These are phyloP conservation scores for Drosophila athabasca DNA, from an alignment of 1,140 invertebrate genomes.

Conservation along the genomic window DNA sequence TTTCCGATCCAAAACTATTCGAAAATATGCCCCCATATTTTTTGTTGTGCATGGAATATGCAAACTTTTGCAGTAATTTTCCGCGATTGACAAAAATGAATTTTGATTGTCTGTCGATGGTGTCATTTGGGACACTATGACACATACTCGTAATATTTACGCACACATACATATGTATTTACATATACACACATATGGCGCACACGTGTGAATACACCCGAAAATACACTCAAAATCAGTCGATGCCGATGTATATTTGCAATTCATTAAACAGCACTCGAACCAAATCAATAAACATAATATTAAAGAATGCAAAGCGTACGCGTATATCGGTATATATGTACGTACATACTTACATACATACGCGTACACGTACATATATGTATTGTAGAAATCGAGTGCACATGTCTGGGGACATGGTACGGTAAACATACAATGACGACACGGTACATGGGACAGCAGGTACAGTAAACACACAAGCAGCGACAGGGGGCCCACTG, in stretches of 20 bases:
- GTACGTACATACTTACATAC: neutral
- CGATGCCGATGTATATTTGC: slow-evolving; percentile 43
- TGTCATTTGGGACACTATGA: too few species aligned
- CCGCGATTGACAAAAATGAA: too few species aligned
- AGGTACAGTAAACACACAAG: slow-evolving; percentile 30
- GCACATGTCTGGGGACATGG: neutral
- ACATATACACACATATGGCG: too few species aligned
- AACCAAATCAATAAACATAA: slow-evolving; percentile 66
- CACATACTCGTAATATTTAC: too few species aligned
- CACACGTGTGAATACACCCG: neutral
- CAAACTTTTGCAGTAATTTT: neutral
- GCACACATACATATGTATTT: too few species aligned
- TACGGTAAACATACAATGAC: neutral
- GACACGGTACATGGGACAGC: neutral
- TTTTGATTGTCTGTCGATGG: too few species aligned
- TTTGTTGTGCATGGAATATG: neutral
- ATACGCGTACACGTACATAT: too few species aligned
- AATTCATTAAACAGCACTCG: slow-evolving; percentile 64
- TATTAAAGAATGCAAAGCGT: slow-evolving; percentile 38
- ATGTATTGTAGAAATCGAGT: neutral
- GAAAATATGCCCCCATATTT: too few species aligned
- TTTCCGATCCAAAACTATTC: neutral
- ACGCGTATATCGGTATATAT: slow-evolving; percentile 8
- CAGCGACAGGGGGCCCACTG: neutral
- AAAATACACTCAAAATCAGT: neutral